Base-by-base conservation (phyloP, 2,113 vertebrate genomes). In the Odocoileus hemionus region DNA sequence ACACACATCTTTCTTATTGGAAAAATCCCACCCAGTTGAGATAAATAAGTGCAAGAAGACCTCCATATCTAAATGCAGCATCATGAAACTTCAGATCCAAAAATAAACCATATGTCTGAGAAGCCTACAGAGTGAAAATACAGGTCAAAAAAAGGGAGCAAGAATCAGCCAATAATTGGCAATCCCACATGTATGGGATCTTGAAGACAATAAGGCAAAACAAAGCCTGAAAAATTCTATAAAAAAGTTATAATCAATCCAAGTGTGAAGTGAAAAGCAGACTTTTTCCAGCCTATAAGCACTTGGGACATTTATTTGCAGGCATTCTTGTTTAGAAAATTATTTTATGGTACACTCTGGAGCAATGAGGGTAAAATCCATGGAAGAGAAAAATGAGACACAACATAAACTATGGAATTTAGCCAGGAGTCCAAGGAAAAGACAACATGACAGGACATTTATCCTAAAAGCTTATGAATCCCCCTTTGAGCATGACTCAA, bases 91-190 rank as follows among this genome's bases (percentile, higher is more conserved):
- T 95, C 19, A 94, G 67, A n/a, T 84, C 5, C 39, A 26, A 94
- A 79, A 79, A 91, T 89, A 91, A 89, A 30, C 30, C 61, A 50
- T 3, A 84, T 74, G 61, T 80, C 21, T 88, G 74, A 93, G 96
- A 93, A 94, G 23, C 5, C 76, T 94, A 76, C 58, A 92, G n/a
- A 80, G 89, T 94, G 83, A 89, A 95, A 89, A 92, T 36, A 26
- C 15, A 91, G 12, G 47, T 88, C 52, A 57, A 58, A 94, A 80
- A 43, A 74, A 70, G 82, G 28, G 14, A 80, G 55, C 8, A 93
- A 45, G 39, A 74, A 78, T 95, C 30, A 94, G 6, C 21, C 50
- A 28, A 67, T 14, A 84, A 87, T 52, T 64, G 45, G 55, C 21
- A 82, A 91, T 90, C 5, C 28, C 15, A 86, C 70, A 80, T 78